Percentiles rank a stretch among this genome's conserved stretches.
phyloP scores from a whole-genome alignment of 2,888 invertebrate species.

The Tolmerus cingulatus region DNA sequence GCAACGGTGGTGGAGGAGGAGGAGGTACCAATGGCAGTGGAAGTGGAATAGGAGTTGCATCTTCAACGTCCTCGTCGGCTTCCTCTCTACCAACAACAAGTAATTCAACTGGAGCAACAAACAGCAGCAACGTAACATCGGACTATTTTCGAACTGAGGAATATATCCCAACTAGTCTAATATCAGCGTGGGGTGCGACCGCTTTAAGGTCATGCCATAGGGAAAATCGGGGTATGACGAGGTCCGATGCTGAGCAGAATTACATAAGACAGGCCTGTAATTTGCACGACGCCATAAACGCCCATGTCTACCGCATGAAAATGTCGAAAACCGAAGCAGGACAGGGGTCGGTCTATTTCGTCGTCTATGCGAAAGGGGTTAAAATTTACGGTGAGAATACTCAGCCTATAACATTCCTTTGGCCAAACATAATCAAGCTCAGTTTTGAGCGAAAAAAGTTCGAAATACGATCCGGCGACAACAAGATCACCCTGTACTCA shows the following conservation, averaged over 20 bases:
- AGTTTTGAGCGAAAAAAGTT: conserved; percentile 98
- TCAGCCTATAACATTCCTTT: conserved; percentile 82
- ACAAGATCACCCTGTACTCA: conserved; percentile 88
- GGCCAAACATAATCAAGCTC: conserved; percentile 95
- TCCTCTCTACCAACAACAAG: conserved; percentile 53
- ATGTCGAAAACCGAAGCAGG: conserved; percentile 78
- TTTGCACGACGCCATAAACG: conserved; percentile 85
- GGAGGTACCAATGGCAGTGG: conserved; percentile 13
- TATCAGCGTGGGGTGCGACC: conserved; percentile 65
- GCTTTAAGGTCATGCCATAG: conserved; percentile 79
- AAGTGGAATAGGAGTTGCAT: conserved; percentile 27
- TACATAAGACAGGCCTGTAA: conserved; percentile 90
- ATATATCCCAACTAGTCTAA: conserved; percentile 79
- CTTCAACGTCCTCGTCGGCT: conserved; percentile 57
- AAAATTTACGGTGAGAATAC: conserved; percentile 81
- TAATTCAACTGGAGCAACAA: conserved; percentile 49
- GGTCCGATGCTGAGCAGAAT: conserved; percentile 82
- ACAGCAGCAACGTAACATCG: neutral
- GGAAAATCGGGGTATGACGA: conserved; percentile 80
- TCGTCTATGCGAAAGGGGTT: conserved; percentile 91
- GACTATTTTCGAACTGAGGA: conserved; percentile 83
- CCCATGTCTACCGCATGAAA: conserved; percentile 85
- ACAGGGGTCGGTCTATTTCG: conserved; percentile 84
- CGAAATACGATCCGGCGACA: conserved; percentile 90
- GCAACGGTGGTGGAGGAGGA: conserved; percentile 25